phyloP scores from a whole-genome alignment of 1,140 invertebrate species.

The Euschistus heros region DNA sequence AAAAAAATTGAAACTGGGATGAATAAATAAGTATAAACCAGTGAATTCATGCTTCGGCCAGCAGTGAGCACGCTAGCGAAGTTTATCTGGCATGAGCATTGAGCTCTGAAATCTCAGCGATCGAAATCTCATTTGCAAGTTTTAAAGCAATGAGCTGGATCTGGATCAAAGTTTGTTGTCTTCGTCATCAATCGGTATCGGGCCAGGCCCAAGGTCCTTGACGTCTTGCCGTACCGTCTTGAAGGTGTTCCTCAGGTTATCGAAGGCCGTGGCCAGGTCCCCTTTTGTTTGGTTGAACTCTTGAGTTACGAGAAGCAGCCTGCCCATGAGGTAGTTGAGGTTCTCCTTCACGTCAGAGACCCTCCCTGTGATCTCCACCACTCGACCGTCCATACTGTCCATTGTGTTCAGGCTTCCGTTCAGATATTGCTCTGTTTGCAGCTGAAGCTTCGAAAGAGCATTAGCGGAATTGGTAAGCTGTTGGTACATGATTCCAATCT shows the following conservation, averaged over 20 bases:
- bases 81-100: too few relatives aligned
- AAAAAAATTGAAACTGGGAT: too few relatives aligned
- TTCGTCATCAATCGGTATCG: slow-evolving; percentile 28
- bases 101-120: too few relatives aligned
- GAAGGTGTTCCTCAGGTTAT: slow-evolving; percentile 58
- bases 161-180: not conserved
- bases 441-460: slow-evolving; percentile 60
- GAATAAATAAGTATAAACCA: too few relatives aligned
- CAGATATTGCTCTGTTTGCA: slow-evolving; percentile 67
- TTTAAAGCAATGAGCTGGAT: too few relatives aligned
- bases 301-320: slow-evolving; percentile 66
- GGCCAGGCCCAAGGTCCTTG: slow-evolving; percentile 32
- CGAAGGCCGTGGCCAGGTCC: slow-evolving; percentile 56
- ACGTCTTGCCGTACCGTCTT: slow-evolving; percentile 50
- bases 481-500: slow-evolving; percentile 61
- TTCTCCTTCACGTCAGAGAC: slow-evolving; percentile 74
- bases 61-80: too few relatives aligned
- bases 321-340: slow-evolving; percentile 71
- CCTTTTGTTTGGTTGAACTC: slow-evolving; percentile 77
- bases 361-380: slow-evolving; percentile 58
- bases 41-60: too few relatives aligned
- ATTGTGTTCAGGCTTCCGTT: slow-evolving; percentile 71
- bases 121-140: too few relatives aligned
- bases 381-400: slow-evolving; percentile 68
- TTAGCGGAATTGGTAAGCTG: slow-evolving; percentile 65